A percentile compares a stretch with the other conserved stretches of the same genome.
Evolutionary conservation across 2,888 invertebrate species (phyloP).

Genomic region (Encarsia formosa): DNA sequence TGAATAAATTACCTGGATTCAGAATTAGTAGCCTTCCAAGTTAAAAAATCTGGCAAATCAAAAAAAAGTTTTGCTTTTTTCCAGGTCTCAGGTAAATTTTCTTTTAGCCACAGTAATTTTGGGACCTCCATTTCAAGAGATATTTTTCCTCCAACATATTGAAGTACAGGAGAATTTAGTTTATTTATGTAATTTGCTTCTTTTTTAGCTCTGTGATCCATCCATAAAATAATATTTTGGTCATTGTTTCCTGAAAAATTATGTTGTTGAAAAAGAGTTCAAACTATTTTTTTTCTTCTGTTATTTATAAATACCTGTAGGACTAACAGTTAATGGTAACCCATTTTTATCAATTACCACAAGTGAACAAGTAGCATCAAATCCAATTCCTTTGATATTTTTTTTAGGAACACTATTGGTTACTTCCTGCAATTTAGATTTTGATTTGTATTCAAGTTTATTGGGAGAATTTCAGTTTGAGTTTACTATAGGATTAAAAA

Average conservation of each 20-base stretch:
- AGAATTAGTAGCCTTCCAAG: conserved; percentile 83
- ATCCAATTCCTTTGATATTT: conserved; percentile 80
- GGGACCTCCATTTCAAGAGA: conserved; percentile 97
- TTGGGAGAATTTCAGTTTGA: too few species aligned
- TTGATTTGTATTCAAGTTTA: not conserved
- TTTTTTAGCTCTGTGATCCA: conserved; percentile 81
- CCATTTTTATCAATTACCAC: conserved; percentile 72
- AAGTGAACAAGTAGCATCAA: conserved; percentile 93
- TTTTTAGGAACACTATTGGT: conserved; percentile 54
- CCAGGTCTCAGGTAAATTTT: conserved; percentile 67
- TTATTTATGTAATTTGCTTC: conserved; percentile 80
- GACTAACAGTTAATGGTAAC: conserved; percentile 68
- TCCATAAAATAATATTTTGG: conserved; percentile 86
- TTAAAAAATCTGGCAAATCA: conserved; percentile 89
- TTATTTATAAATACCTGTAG: conserved; percentile 51
- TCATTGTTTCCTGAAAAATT: conserved; percentile 57
- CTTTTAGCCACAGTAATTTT: conserved; percentile 89
- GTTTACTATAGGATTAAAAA: not conserved
- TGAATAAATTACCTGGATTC: conserved; percentile 57
- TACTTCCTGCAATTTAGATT: conserved; percentile 56
- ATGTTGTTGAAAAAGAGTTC: not conserved
- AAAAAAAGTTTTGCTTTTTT: conserved; percentile 71
- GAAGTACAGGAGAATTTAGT: conserved; percentile 69
- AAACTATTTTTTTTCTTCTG: not conserved
- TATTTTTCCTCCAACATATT: conserved; percentile 86